Base-by-base conservation (phyloP, 2,113 vertebrate species). In the Corythornis vintsioides region DNA sequence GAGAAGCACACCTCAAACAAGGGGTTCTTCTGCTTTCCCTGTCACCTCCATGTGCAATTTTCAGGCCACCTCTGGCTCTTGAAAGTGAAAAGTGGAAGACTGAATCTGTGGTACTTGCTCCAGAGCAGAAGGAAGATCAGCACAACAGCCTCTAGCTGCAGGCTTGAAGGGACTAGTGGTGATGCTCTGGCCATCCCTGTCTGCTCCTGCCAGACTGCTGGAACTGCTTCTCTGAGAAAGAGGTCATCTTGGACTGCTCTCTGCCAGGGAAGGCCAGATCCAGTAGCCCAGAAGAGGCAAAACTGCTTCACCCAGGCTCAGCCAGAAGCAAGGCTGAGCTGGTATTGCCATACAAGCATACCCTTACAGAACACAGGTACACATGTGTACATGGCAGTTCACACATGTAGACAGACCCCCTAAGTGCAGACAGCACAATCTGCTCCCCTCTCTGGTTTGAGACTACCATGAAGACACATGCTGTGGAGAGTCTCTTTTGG, bases 241-340 rank as follows among this genome's bases (percentile, higher is more conserved):
- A 73, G 42, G 28, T 33, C 6, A 31, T 53, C 31, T 48, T 29
- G 61, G 63, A 28, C 15, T 42, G 33, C 48, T 63, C 33, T 17
- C 26, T 63, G 25, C 22, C 61, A 53, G 40, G 18, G 17, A 15
- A 48, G 11, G 43, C 52, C 1, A 5, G 45, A 8, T n/a, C 12
- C 2, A 0, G 56, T 24, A 55, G 71, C 60, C 15, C 2, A 1
- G 13, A 28, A 75, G 20, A 25, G 33, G 4, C 0, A 0, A 45
- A 24, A 35, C 22, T 59, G 66, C 52, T 71, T 43, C 31, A 57
- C 5, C 4, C 5, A 15, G 31, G 21, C 18, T 16, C 45, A 72
- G 52, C 21, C 38, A 66, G 45, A 15, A 64, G 28, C 1, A 3
- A 38, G 29, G 31, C 47, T 71, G 35, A 43, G 40, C 28, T 13